These are phyloP conservation scores for Misgurnus anguillicaudatus DNA, from an alignment of 2,113 vertebrate species.

Conservation along the genomic window DNA sequence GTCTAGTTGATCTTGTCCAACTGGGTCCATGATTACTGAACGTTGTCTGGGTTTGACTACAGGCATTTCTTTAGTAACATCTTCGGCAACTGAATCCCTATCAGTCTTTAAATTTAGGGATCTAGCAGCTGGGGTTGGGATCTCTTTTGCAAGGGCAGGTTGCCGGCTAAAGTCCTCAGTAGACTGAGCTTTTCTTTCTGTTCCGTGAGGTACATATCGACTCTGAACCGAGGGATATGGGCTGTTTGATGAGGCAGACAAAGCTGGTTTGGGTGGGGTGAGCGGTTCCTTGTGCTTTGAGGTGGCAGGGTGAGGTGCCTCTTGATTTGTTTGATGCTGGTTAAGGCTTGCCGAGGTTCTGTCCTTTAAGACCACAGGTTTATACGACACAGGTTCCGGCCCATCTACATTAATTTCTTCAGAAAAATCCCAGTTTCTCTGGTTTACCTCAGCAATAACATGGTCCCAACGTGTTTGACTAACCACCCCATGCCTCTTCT, in stretches of 20 bases:
- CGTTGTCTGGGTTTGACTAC: slow-evolving; percentile 69
- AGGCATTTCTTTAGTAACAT: slow-evolving; percentile 55
- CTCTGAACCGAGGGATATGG: slow-evolving; percentile 30
- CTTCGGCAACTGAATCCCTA: not conserved
- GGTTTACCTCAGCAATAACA: slow-evolving; percentile 74
- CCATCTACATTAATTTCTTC: slow-evolving; percentile 74
- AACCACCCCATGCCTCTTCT: slow-evolving; percentile 74
- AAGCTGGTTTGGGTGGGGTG: slow-evolving; percentile 55
- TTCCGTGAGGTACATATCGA: not conserved
- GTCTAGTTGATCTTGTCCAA: slow-evolving; percentile 43
- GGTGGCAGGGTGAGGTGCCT: slow-evolving; percentile 42
- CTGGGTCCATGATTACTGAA: slow-evolving; percentile 45
- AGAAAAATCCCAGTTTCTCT: slow-evolving; percentile 56
- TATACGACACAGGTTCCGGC: slow-evolving; percentile 44
- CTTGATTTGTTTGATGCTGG: slow-evolving; percentile 10
- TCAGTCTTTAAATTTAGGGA: slow-evolving; percentile 22
- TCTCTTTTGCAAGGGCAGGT: slow-evolving; percentile 8
- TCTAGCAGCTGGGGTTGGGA: slow-evolving; percentile 45
- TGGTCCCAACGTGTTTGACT: slow-evolving; percentile 72
- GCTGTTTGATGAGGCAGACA: slow-evolving; percentile 19
- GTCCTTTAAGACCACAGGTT: slow-evolving; percentile 40
- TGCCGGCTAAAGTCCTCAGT: slow-evolving; percentile 5
- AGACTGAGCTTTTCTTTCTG: not conserved
- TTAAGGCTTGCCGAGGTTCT: slow-evolving; percentile 36
- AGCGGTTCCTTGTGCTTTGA: slow-evolving; percentile 46